These are phyloP conservation scores for Hydrocynus forskahlii DNA, from an alignment of 2,797 vertebrate species.

Conservation along the genomic window DNA sequence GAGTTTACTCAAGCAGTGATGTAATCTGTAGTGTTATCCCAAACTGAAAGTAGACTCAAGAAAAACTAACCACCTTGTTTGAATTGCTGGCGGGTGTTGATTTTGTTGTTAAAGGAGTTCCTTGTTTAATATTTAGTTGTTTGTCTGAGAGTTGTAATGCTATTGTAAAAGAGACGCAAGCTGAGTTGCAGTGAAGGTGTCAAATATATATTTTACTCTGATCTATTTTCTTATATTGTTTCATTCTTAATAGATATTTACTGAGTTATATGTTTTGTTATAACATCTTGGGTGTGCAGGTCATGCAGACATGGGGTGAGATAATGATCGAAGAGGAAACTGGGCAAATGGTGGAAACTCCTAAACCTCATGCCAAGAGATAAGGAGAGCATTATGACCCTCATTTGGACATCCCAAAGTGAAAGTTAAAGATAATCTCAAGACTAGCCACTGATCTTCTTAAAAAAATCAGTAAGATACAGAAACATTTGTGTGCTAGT, in stretches of 20 bases:
- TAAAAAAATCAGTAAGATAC: neutral
- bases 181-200: no score
- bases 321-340: conserved; percentile 17
- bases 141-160: no score
- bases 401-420: neutral
- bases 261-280: neutral
- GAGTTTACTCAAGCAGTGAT: no score
- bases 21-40: no score
- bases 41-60: no score
- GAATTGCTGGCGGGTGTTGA: no score
- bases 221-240: neutral
- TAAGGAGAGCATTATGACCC: neutral
- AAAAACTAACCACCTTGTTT: no score
- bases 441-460: conserved; percentile 2
- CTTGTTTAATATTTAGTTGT: no score
- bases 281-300: neutral
- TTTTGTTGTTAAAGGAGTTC: no score
- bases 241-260: neutral
- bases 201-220: no score
- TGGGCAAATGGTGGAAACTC: conserved; percentile 23
- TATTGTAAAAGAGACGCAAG: no score
- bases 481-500: neutral
- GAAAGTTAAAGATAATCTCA: neutral
- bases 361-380: conserved; percentile 3
- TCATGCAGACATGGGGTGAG: neutral